Base-by-base conservation (phyloP, 2,113 vertebrate genomes). In the Lamprotornis superbus region DNA sequence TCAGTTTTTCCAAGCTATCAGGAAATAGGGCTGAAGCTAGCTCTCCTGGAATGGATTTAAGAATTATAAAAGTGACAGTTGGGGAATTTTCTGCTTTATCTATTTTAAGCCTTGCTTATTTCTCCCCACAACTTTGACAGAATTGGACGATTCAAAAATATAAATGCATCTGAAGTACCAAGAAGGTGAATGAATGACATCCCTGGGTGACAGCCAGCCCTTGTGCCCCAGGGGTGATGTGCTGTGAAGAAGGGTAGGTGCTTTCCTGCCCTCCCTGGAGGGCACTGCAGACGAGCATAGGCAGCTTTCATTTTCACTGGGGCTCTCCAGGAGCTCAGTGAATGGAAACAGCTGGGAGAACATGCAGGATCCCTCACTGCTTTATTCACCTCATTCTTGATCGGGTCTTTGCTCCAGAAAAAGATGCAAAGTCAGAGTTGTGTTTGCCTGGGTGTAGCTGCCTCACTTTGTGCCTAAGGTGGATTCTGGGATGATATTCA, bases 1-100 rank as follows among this genome's bases (percentile, higher is more conserved):
- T 95, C 76, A 49, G 73, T 84, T 89, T 57, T 73, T 83, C 68
- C 55, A 52, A 27, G 55, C 1, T 20, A 86, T 82, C 78, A 78
- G 86, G 55, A 92, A 91, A 94, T 8, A 75, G 67, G 78, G 30
- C 82, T 88, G 52, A 90, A 73, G 87, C 67, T 27, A 82, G 35
- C 50, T 95, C 90, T 94, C 82, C 76, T 94, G 68, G 57, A 83
- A 94, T 77, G 77, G 96, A 85, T 85, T 87, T 94, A 71, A 92
- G 89, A 93, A 80, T 85, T 74, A 83, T 67, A 83, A 84, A 94
- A 71, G 46, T 85, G 88, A 95, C 80, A 93, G 40, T 67, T 40
- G 82, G 88, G 86, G 90, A 95, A 94, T 95, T 93, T 95, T 92
- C 77, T 90, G 25, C 74, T 42, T 90, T 87, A 93, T 77, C 30